A percentile compares a stretch with the other conserved stretches of the same genome.
Evolutionary conservation across 2,113 vertebrate genomes (phyloP).

Genomic region (Hystrix brachyura): DNA sequence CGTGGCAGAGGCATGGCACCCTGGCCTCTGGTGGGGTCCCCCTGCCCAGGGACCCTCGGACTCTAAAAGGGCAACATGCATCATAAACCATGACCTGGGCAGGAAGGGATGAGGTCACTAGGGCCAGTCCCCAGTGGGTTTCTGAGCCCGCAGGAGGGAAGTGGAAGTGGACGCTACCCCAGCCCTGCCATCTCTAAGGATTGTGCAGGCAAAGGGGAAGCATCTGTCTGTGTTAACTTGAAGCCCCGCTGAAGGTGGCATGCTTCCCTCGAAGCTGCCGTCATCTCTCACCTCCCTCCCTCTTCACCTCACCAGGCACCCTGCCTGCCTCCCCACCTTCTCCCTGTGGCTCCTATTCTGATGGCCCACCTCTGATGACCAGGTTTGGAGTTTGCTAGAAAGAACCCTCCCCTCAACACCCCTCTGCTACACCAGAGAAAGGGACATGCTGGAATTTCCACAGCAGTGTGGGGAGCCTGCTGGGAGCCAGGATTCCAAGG

Average conservation of each 20-base stretch:
- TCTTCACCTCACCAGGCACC: neutral
- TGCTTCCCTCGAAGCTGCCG: accelerated
- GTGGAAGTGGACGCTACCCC: no score
- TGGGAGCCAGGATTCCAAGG: neutral
- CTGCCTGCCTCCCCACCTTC: neutral
- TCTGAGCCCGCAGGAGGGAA: neutral
- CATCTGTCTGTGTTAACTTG: neutral
- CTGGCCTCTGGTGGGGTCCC: neutral
- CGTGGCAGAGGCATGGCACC: neutral
- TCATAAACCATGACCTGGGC: neutral
- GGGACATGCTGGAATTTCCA: neutral
- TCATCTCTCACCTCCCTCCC: no score
- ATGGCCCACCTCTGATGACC: neutral
- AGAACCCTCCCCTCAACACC: neutral
- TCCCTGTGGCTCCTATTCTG: neutral
- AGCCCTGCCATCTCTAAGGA: neutral
- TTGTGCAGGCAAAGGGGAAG: neutral
- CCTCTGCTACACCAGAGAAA: neutral
- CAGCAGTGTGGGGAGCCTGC: neutral
- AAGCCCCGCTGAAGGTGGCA: neutral
- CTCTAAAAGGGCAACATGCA: neutral
- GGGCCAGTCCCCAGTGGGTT: neutral
- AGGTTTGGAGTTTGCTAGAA: neutral
- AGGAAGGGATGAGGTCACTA: neutral
- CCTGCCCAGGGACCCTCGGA: neutral